Conservation (phyloP, 2,113 vertebrate species). For the Hiodon alosoides region DNA sequence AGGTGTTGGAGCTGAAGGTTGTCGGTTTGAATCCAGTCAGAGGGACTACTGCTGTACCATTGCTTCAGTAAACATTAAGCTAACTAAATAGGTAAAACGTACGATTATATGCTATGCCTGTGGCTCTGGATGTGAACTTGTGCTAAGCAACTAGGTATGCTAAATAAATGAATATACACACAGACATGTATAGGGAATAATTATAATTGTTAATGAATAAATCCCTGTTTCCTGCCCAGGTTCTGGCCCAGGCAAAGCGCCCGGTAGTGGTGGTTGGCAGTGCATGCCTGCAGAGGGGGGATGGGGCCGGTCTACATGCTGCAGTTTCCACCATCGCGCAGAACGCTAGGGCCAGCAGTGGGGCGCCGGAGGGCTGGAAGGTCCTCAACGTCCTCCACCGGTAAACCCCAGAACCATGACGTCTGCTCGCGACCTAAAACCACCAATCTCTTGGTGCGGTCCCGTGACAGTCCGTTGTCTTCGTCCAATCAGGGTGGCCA, state of each 20-base stretch:
- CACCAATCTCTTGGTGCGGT: not conserved
- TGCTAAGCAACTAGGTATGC: not conserved
- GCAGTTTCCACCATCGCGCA: slow-evolving; percentile 79
- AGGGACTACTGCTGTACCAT: too few species aligned
- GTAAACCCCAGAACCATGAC: slow-evolving; percentile 46
- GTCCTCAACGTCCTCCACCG: slow-evolving; percentile 95
- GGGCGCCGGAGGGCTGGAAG: slow-evolving; percentile 79
- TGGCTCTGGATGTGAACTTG: too few species aligned
- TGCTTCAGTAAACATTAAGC: too few species aligned
- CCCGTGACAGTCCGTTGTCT: not conserved
- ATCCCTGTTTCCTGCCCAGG: slow-evolving; percentile 50
- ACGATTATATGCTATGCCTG: too few species aligned
- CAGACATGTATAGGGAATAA: not conserved
- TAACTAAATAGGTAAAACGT: too few species aligned
- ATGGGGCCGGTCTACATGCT: slow-evolving; percentile 81
- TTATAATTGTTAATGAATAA: not conserved
- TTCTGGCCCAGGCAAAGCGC: slow-evolving; percentile 72
- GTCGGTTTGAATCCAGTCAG: too few species aligned
- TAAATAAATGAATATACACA: not conserved
- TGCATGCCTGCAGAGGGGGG: slow-evolving; percentile 78
- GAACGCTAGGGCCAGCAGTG: slow-evolving; percentile 71
- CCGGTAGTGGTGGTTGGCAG: slow-evolving; percentile 91
- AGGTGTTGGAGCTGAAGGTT: too few species aligned
- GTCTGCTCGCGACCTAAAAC: too few species aligned
- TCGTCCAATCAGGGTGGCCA: slow-evolving; percentile 73